Evolutionary conservation across 2,888 invertebrate genomes (phyloP).

Genomic region (Apodemia zela): DNA sequence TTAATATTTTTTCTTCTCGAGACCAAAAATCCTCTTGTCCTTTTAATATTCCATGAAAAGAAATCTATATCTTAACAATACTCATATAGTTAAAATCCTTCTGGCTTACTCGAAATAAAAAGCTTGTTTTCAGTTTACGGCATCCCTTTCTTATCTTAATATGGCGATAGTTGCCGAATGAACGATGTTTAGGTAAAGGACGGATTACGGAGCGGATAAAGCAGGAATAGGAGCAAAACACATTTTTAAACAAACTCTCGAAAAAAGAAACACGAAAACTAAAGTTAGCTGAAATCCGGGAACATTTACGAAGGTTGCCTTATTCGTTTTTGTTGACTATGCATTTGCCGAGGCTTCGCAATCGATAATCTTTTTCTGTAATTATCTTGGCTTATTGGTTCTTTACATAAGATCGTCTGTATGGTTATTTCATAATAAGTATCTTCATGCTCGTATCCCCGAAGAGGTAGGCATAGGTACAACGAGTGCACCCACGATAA

Average conservation of each 20-base stretch:
- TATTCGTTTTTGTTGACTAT: slow-evolving; percentile 6
- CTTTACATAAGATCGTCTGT: too few relatives aligned
- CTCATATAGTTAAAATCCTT: slow-evolving; percentile 37
- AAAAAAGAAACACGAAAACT: slow-evolving; percentile 23
- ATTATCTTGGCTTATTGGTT: background rate
- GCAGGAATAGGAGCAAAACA: slow-evolving; percentile 37
- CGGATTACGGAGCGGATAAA: slow-evolving; percentile 41
- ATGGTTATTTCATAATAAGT: too few relatives aligned
- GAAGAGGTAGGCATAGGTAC: too few relatives aligned
- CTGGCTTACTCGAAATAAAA: slow-evolving; percentile 53
- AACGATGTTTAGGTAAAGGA: slow-evolving; percentile 51
- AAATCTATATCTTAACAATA: slow-evolving; percentile 3
- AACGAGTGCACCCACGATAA: too few relatives aligned
- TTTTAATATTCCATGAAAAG: background rate
- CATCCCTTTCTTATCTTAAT: slow-evolving; percentile 65
- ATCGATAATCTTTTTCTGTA: background rate
- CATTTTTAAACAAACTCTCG: slow-evolving; percentile 36
- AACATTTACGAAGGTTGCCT: slow-evolving; percentile 1
- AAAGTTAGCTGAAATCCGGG: slow-evolving; percentile 7
- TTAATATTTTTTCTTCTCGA: too few relatives aligned
- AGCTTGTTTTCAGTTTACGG: slow-evolving; percentile 64
- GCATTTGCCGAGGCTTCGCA: background rate
- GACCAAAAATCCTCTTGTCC: too few relatives aligned
- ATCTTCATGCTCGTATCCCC: too few relatives aligned
- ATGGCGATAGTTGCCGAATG: slow-evolving; percentile 62